phyloP scores from a whole-genome alignment of 64 coral and sea anemone genomes.

The Hydrozoanthus tunicans region DNA sequence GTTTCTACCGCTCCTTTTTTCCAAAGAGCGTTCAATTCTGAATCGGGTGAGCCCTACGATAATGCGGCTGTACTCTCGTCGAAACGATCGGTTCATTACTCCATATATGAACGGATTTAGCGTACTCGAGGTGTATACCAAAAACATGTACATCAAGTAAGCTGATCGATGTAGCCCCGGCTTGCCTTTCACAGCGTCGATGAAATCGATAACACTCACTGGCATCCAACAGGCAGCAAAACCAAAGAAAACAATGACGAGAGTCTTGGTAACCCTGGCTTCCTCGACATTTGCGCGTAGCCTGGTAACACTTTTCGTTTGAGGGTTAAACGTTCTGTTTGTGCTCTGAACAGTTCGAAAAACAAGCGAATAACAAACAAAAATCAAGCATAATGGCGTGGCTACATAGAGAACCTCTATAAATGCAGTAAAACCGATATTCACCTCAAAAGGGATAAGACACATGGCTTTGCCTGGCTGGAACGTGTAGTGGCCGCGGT shows the following conservation, averaged over 20 bases:
- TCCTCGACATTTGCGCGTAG: constrained; percentile 28
- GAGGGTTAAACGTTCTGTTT: neutral
- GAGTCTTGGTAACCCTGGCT: constrained; percentile 41
- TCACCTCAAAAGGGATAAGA: constrained; percentile 14
- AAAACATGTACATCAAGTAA: constrained; percentile 12
- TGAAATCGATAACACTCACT: constrained; percentile 41
- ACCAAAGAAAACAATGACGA: constrained; percentile 12
- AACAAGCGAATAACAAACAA: neutral
- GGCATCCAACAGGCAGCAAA: constrained; percentile 32
- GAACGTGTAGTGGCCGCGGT: neutral
- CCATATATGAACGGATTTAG: constrained; percentile 40
- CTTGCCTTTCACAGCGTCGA: neutral
- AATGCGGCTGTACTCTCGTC: neutral
- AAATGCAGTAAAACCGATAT: constrained; percentile 16
- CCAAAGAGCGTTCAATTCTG: neutral
- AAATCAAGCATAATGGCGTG: constrained; percentile 1
- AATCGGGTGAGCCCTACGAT: neutral
- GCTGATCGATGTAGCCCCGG: constrained; percentile 8
- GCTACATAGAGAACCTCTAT: neutral
- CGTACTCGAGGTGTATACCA: constrained; percentile 21
- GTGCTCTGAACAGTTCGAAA: neutral
- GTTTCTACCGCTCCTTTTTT: neutral
- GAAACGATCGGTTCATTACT: constrained; percentile 12
- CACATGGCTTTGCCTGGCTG: constrained; percentile 49
- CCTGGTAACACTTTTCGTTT: neutral